Conservation (phyloP, 2,888 invertebrate genomes). For the Sinotaia quadrata region DNA sequence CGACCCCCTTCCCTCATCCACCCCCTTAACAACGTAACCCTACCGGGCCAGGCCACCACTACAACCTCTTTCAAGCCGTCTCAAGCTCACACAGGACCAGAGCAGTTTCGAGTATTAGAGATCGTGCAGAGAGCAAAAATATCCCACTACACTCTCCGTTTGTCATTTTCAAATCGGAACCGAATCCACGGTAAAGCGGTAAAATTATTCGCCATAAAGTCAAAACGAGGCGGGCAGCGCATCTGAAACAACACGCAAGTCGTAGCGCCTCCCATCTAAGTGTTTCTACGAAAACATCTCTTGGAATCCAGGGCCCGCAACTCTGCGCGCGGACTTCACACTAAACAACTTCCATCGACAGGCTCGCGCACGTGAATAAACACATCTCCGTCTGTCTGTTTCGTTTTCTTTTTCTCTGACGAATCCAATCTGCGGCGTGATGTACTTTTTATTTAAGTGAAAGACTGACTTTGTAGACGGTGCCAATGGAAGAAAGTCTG, state of each 20-base stretch:
- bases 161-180: not conserved
- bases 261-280: constrained; percentile 6
- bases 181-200: not conserved
- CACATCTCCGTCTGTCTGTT: constrained; percentile 1
- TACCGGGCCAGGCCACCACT: too few species aligned
- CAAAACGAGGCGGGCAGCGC: constrained; percentile 13
- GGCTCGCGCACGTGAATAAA: constrained; percentile 12
- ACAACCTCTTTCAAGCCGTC: too few species aligned
- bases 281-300: constrained; percentile 22
- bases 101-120: too few species aligned
- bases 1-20: too few species aligned
- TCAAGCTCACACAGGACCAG: too few species aligned
- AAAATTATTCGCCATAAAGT: constrained; percentile 25
- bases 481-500: not conserved
- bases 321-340: constrained; percentile 1
- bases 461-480: too few species aligned
- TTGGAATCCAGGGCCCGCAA: constrained; percentile 5
- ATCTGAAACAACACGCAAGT: constrained; percentile 14
- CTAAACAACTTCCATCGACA: not conserved
- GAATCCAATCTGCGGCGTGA: not conserved
- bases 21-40: too few species aligned
- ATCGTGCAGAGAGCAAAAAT: too few species aligned
- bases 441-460: not conserved
- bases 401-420: constrained; percentile 1
- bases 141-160: too few species aligned